Base-by-base conservation (phyloP, 2,113 vertebrate genomes). In the Smithornis capensis region DNA sequence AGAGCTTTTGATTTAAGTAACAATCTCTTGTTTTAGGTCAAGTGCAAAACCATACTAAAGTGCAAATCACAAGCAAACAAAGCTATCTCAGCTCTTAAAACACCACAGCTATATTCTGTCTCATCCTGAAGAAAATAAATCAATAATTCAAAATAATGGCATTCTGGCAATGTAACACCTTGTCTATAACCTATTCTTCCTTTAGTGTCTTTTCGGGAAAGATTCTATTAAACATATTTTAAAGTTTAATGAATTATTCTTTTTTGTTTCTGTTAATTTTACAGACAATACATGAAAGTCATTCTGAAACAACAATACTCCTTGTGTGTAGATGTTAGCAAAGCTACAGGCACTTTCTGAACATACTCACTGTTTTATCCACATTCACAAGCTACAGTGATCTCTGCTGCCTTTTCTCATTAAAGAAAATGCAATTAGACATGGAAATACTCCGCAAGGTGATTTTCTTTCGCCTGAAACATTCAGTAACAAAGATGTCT, bases 381-480 rank as follows among this genome's bases (percentile, higher is more conserved):
- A 87, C 81, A 90, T 96, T 95, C 83, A 91, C 50, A 94, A 92
- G 55, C 71, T 89, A 85, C 45, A 55, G 47, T 42, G 52, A 87
- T 69, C 63, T 86, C 79, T 91, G 57, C 42, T 89, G 82, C 22
- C 79, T 95, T 96, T 90, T 96, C 92, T 97, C 63, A 91, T 91
- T 90, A 94, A 93, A 94, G 75, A 90, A 95, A 97, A 88, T 25
- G 24, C 83, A 96, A 70, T 96, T 87, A 91, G 74, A 86, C 65
- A 77, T 75, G 65, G 65, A 93, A 92, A 93, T 95, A 84, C 28
- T 49, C 74, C 78, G 50, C 49, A 95, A 96, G 65, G 82, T 90
- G 86, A 93, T 95, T 93, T 94, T 96, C 71, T 91, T 96, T 92
- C 49, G 89, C 69, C 19, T 69, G 73, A 96, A 96, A 97, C 21